phyloP scores from a whole-genome alignment of 2,888 invertebrate species.

The Ophonus ardosiacus region DNA sequence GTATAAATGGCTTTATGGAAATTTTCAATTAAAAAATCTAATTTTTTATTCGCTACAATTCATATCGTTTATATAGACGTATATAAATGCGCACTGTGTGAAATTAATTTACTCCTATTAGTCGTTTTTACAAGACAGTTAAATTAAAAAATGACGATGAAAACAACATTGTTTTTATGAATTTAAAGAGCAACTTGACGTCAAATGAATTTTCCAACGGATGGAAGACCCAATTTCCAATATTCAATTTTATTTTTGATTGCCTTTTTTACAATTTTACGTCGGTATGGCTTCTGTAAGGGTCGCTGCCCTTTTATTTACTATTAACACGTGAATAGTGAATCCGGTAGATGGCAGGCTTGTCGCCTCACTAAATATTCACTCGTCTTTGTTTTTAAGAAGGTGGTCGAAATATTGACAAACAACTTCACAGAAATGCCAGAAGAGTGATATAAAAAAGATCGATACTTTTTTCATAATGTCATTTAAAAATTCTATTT shows the following conservation, averaged over 20 bases:
- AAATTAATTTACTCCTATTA: not conserved
- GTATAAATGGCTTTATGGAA: not conserved
- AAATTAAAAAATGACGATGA: not conserved
- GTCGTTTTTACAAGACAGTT: not conserved
- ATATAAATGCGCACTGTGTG: not conserved
- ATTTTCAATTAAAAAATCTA: not conserved
- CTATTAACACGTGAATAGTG: constrained; percentile 18
- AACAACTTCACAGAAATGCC: not conserved
- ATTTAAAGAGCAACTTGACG: constrained; percentile 7
- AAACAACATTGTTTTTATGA: constrained; percentile 13
- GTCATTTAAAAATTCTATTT: no score
- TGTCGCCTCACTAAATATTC: constrained; percentile 28
- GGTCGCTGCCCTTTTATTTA: constrained; percentile 13
- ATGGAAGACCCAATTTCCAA: constrained; percentile 30
- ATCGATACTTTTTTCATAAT: no score
- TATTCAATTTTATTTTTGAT: constrained; percentile 53
- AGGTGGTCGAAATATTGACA: not conserved
- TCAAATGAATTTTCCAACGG: constrained; percentile 34
- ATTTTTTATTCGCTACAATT: not conserved
- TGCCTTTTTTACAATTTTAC: constrained; percentile 44
- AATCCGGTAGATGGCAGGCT: constrained; percentile 13
- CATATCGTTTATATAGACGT: not conserved
- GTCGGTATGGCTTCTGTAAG: not conserved
- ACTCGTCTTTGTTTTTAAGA: constrained; percentile 5
- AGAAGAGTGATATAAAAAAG: not conserved